Evolutionary conservation across 2,888 invertebrate species (phyloP).

Genomic region (Mallateleia sp.): DNA sequence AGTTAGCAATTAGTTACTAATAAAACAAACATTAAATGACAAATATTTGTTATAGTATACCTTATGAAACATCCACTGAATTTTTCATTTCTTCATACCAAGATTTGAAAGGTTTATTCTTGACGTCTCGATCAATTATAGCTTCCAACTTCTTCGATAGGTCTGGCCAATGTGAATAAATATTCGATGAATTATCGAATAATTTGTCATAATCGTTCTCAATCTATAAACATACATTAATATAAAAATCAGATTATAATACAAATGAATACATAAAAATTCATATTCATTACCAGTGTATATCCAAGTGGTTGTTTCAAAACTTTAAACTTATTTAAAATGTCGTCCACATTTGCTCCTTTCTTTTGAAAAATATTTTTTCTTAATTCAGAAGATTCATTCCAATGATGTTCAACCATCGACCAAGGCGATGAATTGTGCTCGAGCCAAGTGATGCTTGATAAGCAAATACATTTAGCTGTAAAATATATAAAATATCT

Average conservation of each 20-base stretch:
- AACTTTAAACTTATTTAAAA: neutral
- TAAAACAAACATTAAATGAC: too few relatives aligned
- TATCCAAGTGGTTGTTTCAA: neutral
- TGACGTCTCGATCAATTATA: neutral
- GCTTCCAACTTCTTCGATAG: neutral
- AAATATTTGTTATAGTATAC: neutral
- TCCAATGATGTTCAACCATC: neutral
- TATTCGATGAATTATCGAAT: neutral
- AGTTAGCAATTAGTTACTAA: too few relatives aligned
- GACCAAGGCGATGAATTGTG: neutral
- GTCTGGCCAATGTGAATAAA: neutral
- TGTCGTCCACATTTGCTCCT: neutral
- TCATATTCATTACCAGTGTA: neutral
- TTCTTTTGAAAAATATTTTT: too few relatives aligned
- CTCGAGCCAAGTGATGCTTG: neutral
- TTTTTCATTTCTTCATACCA: neutral
- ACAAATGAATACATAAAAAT: too few relatives aligned
- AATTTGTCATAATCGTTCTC: neutral
- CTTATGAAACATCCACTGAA: neutral
- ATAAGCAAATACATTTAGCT: conserved; percentile 1
- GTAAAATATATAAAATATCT: too few relatives aligned
- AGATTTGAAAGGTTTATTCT: neutral
- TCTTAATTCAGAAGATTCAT: neutral
- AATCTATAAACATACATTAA: neutral
- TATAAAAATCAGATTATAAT: too few relatives aligned